Percentiles rank a stretch among this genome's conserved stretches.
phyloP scores from a whole-genome alignment of 2,888 invertebrate species.

The Amiota mariae region DNA sequence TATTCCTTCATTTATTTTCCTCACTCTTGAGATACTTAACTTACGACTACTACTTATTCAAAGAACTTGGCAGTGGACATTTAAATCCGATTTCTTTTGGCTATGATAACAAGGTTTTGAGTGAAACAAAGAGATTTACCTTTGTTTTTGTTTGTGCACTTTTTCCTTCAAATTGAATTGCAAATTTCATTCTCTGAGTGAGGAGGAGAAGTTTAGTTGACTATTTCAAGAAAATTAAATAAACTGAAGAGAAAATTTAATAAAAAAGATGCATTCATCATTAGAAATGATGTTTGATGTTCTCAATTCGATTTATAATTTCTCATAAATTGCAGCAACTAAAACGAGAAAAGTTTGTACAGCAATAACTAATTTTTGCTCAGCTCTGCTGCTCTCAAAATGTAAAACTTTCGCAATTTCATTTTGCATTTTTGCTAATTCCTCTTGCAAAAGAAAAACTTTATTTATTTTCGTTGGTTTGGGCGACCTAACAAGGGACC shows the following conservation, averaged over 20 bases:
- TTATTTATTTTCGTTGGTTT: not conserved
- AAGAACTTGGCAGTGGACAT: constrained; percentile 29
- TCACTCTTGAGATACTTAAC: constrained; percentile 12
- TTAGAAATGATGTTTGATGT: not conserved
- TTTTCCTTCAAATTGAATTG: constrained; percentile 14
- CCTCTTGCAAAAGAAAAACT: constrained; percentile 40
- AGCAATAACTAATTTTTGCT: constrained; percentile 15
- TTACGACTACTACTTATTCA: constrained; percentile 28
- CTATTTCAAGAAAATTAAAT: not conserved
- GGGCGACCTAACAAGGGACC: not conserved
- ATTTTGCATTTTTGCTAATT: constrained; percentile 50
- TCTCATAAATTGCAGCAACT: constrained; percentile 1
- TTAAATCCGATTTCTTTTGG: constrained; percentile 37
- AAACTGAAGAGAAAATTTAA: not conserved
- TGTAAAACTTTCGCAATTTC: constrained; percentile 60
- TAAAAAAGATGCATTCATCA: not conserved
- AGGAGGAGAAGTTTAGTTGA: no score
- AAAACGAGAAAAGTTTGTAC: constrained; percentile 5
- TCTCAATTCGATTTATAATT: not conserved
- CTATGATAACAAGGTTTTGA: constrained; percentile 16
- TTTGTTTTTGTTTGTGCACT: not conserved
- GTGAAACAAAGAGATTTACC: not conserved
- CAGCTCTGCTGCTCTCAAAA: not conserved
- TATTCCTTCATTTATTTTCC: not conserved
- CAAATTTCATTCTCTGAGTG: not conserved